These are phyloP conservation scores for Ctena decussata DNA, from an alignment of 2,888 invertebrate genomes.

Conservation along the genomic window DNA sequence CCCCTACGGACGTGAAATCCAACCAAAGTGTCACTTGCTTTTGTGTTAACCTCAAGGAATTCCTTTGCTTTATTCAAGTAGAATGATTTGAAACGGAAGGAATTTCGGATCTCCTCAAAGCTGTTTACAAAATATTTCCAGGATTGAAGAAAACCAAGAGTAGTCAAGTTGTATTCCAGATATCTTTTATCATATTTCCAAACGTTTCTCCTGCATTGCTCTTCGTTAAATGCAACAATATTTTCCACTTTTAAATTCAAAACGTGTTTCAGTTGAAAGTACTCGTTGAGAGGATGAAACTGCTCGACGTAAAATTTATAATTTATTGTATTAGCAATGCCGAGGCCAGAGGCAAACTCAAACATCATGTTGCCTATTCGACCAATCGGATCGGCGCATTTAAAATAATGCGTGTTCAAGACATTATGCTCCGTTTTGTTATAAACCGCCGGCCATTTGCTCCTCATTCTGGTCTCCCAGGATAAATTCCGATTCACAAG, in stretches of 20 bases:
- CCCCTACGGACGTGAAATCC: constrained; percentile 49
- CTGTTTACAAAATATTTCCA: constrained; percentile 55
- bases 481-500: no score
- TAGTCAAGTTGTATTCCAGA: constrained; percentile 44
- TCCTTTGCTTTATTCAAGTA: background rate
- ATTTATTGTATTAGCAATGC: background rate
- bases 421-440: no score
- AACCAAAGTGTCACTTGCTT: constrained; percentile 5
- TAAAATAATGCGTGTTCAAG: no score
- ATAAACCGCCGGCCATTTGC: no score
- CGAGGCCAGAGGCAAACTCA: background rate
- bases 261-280: background rate
- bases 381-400: background rate
- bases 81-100: constrained; percentile 39
- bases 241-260: no score
- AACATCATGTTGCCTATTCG: background rate
- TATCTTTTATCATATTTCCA: no score
- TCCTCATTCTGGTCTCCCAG: no score
- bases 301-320: background rate
- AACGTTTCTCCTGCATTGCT: no score
- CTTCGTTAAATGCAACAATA: no score
- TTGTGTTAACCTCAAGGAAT: constrained; percentile 21
- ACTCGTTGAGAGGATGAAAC: background rate
- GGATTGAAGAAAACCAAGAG: constrained; percentile 61
- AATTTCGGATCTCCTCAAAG: constrained; percentile 20